Conservation (phyloP, 2,888 invertebrate species). For the Anoplius nigerrimus region DNA sequence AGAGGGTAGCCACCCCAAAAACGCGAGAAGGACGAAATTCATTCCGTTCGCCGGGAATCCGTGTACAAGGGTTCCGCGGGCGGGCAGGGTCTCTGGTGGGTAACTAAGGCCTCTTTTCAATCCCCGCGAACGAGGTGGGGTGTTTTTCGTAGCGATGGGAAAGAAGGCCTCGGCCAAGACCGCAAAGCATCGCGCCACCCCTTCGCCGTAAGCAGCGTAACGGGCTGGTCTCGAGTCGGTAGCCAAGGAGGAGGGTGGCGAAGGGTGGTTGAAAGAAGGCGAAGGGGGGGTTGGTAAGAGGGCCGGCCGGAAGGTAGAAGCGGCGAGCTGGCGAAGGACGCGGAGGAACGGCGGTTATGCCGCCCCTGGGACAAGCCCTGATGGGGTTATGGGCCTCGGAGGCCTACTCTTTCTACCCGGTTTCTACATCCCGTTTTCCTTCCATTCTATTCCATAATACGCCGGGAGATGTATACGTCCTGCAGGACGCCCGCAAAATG, state of each 20-base stretch:
- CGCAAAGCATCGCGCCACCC: neutral
- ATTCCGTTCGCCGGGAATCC: conserved; percentile 62
- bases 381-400: conserved; percentile 80
- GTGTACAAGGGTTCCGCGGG: conserved; percentile 8
- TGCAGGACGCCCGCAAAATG: conserved; percentile 70
- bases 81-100: conserved; percentile 64
- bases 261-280: conserved; percentile 2
- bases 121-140: conserved; percentile 52
- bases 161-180: conserved; percentile 1
- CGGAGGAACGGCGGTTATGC: conserved; percentile 62
- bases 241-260: conserved; percentile 10
- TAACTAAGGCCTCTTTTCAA: conserved; percentile 70
- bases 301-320: conserved; percentile 29
- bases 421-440: conserved; percentile 70
- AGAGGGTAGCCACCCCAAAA: conserved; percentile 30
- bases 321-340: conserved; percentile 43
- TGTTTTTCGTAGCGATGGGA: conserved; percentile 28
- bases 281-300: conserved; percentile 25
- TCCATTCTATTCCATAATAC: conserved; percentile 74
- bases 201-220: conserved; percentile 10
- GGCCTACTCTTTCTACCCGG: conserved; percentile 74
- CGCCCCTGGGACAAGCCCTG: conserved; percentile 74
- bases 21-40: conserved; percentile 57
- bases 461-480: conserved; percentile 67
- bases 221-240: conserved; percentile 25